phyloP scores from a whole-genome alignment of 2,888 invertebrate genomes.

The Gymnoscelis rufifasciata region DNA sequence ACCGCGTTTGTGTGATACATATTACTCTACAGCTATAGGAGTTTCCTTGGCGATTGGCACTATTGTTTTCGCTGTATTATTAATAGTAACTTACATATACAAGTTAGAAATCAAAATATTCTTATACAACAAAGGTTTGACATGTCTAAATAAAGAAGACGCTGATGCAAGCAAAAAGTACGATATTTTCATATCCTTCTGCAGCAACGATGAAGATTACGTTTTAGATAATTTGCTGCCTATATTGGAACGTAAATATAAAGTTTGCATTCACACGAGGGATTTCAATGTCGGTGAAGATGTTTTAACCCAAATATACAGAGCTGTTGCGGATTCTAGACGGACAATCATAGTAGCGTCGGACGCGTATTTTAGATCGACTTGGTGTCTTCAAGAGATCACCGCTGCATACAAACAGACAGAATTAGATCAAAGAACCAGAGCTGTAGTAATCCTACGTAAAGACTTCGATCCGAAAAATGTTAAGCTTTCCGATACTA shows the following conservation, averaged over 20 bases:
- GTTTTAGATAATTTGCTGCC: not conserved
- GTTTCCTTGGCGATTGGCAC: not conserved
- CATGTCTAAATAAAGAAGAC: not conserved
- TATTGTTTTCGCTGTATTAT: not conserved
- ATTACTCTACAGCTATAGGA: not conserved
- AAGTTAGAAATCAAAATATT: not conserved
- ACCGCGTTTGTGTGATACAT: not conserved
- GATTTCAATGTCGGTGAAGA: not conserved
- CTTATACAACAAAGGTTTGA: not conserved
- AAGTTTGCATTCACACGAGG: not conserved
- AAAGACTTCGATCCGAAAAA: not conserved
- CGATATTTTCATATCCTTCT: not conserved
- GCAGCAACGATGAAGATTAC: not conserved
- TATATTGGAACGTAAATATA: not conserved
- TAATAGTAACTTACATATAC: not conserved
- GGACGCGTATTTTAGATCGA: not conserved
- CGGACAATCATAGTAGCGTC: not conserved
- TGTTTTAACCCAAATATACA: not conserved
- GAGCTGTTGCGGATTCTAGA: not conserved
- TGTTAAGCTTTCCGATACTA: not conserved
- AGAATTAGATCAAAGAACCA: not conserved
- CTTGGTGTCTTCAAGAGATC: not conserved
- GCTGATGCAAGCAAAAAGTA: not conserved
- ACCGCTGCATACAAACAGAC: slow-evolving; percentile 1
- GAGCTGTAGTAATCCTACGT: not conserved